Base-by-base conservation (phyloP, 2,888 invertebrate genomes). In the Drosophila recens region DNA sequence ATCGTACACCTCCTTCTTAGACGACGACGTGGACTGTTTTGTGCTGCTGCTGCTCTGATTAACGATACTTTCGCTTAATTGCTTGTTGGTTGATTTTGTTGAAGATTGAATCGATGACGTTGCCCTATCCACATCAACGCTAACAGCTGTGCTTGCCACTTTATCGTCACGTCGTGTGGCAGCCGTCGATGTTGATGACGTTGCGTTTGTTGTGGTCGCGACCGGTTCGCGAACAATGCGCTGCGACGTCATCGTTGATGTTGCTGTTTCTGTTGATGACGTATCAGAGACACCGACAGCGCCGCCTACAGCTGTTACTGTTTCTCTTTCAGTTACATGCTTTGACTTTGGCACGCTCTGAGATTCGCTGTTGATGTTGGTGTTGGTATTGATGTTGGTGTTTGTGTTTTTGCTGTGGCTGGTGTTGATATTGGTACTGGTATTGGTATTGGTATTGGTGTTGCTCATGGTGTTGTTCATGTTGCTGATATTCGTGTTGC, bases 1-100 rank as follows among this genome's bases (percentile, higher is more conserved):
- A 70, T 93, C 93, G 75, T 91, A 93, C 34, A 93, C 82, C 75
- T 93, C 92, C 67, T 92, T 91, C 59, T 91, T 91, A 2, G 91
- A 83, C 3, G 84, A 72, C 0, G 86, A 73, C 1, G 82, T 82
- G 10, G 81, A 81, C 64, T 89, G 82, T 23, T 90, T 81, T 20
- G 72, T 77, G 65, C 80, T 77, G 52, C 75, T 88, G 61, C 74
- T 80, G 17, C 76, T 69, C 20, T 67, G 72, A 10, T 72, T 70
- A 15, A 74, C 56, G 34, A 79, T 75, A 58, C 81, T 87, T 64
- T 90, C 87, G 58, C 67, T 80, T 42, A 81, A 64, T 67, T 86
- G 70, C 53, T 85, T 82, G 72, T 67, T 77, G 38, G 63, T 71
- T 27, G 48, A 20, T 36, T 58, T 71, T 20, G 52, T 17, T 36